A percentile compares a stretch with the other conserved stretches of the same genome.
Evolutionary conservation across 1,140 invertebrate species (phyloP).

Genomic region (Drosophila nasuta): DNA sequence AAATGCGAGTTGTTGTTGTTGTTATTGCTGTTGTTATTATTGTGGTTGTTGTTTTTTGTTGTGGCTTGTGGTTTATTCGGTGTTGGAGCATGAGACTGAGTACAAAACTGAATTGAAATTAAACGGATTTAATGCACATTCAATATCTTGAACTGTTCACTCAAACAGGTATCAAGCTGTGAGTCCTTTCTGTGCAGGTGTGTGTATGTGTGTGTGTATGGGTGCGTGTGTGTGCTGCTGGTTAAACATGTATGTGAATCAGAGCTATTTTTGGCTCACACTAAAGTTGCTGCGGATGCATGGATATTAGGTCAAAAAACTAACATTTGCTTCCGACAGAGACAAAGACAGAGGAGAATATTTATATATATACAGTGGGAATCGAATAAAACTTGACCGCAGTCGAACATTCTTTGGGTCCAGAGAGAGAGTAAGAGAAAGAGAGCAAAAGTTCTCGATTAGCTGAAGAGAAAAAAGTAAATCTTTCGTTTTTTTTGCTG

Average conservation of each 20-base stretch:
- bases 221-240: slow-evolving; percentile 51
- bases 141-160: slow-evolving; percentile 17
- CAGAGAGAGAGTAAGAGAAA: slow-evolving; percentile 51
- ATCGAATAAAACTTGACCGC: slow-evolving; percentile 37
- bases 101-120: slow-evolving; percentile 45
- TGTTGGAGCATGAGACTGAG: slow-evolving; percentile 76
- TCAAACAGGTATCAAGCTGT: slow-evolving; percentile 56
- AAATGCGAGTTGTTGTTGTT: slow-evolving; percentile 42
- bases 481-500: slow-evolving; percentile 20
- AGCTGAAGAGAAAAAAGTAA: slow-evolving; percentile 36
- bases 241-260: slow-evolving; percentile 57
- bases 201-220: slow-evolving; percentile 33
- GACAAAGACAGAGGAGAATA: not conserved
- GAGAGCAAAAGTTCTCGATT: slow-evolving; percentile 21
- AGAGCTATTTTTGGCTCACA: slow-evolving; percentile 71
- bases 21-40: slow-evolving; percentile 43
- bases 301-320: slow-evolving; percentile 51
- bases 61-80: slow-evolving; percentile 70
- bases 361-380: slow-evolving; percentile 52
- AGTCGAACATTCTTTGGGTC: slow-evolving; percentile 52
- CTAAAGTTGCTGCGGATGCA: slow-evolving; percentile 31
- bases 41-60: slow-evolving; percentile 46
- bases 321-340: slow-evolving; percentile 49
- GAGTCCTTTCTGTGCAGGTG: slow-evolving; percentile 31
- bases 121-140: slow-evolving; percentile 22